These are phyloP conservation scores for Penaeus chinensis DNA, from an alignment of 1,140 invertebrate species.

Conservation along the genomic window DNA sequence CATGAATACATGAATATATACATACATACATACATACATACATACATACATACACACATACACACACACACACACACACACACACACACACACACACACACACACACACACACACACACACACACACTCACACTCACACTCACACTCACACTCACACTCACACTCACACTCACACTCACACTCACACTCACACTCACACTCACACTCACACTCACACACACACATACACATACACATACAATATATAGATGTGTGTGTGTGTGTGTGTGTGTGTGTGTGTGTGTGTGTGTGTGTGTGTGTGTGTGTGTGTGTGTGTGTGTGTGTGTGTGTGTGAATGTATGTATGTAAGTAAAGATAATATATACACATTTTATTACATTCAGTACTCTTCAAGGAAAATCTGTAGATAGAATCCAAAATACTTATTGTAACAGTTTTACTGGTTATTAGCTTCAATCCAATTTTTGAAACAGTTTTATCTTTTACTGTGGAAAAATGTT, in stretches of 20 bases:
- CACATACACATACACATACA: neutral
- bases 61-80: neutral
- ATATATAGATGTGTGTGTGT: neutral
- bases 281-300: too few relatives aligned
- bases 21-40: neutral
- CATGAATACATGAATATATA: neutral
- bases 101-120: neutral
- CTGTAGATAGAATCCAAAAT: too few relatives aligned
- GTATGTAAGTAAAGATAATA: too few relatives aligned
- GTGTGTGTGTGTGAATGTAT: too few relatives aligned
- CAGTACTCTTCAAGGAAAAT: too few relatives aligned
- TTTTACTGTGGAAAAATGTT: too few relatives aligned
- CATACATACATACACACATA: neutral
- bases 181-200: neutral
- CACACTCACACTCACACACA: neutral
- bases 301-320: too few relatives aligned
- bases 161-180: neutral
- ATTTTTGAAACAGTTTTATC: too few relatives aligned
- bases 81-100: neutral
- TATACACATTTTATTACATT: too few relatives aligned
- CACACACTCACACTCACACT: neutral
- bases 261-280: too few relatives aligned
- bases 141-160: neutral
- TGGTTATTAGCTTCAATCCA: too few relatives aligned
- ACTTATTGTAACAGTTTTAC: too few relatives aligned